Conservation (phyloP, 2,888 invertebrate genomes). For the Hydrotaea cyrtoneurina region DNA sequence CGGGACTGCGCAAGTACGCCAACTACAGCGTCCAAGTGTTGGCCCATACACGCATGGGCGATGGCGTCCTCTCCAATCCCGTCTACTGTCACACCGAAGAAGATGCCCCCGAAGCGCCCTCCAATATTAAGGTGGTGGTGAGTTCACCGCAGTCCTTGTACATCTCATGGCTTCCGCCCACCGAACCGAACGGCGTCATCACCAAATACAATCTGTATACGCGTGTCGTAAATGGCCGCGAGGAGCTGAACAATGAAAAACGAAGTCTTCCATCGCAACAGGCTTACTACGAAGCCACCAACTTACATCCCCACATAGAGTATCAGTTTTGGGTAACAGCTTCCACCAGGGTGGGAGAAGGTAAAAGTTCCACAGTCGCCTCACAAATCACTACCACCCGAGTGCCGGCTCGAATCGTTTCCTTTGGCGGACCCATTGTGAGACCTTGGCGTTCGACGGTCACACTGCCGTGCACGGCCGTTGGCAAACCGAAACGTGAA, state of each 20-base stretch:
- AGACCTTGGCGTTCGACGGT: constrained; percentile 86
- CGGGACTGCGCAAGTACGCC: constrained; percentile 87
- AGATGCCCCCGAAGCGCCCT: constrained; percentile 90
- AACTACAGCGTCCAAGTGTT: constrained; percentile 91
- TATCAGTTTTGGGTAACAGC: constrained; percentile 91
- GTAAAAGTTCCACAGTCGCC: constrained; percentile 86
- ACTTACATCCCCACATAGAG: constrained; percentile 86
- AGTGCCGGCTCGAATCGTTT: constrained; percentile 86
- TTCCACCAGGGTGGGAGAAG: constrained; percentile 89
- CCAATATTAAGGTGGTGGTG: constrained; percentile 89
- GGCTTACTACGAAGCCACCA: constrained; percentile 85
- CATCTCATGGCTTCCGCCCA: constrained; percentile 89
- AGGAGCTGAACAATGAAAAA: constrained; percentile 86
- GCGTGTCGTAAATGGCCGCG: constrained; percentile 85
- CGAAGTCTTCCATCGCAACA: constrained; percentile 85
- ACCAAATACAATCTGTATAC: constrained; percentile 89
- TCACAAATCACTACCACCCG: constrained; percentile 85
- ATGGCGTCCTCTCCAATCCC: constrained; percentile 86
- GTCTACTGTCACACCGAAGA: constrained; percentile 89
- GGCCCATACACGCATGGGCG: constrained; percentile 89
- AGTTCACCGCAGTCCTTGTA: constrained; percentile 88
- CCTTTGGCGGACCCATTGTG: constrained; percentile 86
- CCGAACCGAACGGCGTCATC: constrained; percentile 88
- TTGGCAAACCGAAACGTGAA: constrained; percentile 85
- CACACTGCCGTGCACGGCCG: constrained; percentile 84